Conservation (phyloP, 2,113 vertebrate genomes). For the Pedetes capensis region DNA sequence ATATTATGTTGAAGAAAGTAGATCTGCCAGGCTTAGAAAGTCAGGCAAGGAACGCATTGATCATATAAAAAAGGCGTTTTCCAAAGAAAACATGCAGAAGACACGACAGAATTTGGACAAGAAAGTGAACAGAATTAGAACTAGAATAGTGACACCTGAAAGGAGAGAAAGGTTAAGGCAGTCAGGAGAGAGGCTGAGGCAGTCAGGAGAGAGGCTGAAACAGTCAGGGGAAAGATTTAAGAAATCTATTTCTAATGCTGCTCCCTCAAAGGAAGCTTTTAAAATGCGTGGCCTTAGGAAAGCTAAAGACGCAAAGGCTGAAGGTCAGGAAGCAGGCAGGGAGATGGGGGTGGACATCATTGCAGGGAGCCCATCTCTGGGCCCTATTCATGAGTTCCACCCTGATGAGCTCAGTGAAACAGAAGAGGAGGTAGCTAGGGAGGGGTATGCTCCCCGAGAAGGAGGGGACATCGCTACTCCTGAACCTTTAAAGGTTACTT, state of each 20-base stretch:
- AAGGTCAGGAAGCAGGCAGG: constrained; percentile 89
- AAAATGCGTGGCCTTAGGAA: constrained; percentile 91
- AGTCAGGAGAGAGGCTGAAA: constrained; percentile 90
- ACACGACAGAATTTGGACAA: constrained; percentile 93
- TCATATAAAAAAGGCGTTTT: constrained; percentile 95
- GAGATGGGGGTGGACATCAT: constrained; percentile 75
- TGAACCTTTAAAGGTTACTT: constrained; percentile 79
- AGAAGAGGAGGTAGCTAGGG: constrained; percentile 86
- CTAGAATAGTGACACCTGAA: constrained; percentile 94
- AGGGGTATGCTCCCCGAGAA: constrained; percentile 74
- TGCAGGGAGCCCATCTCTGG: constrained; percentile 78
- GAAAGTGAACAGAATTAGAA: constrained; percentile 92
- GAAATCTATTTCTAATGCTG: constrained; percentile 92
- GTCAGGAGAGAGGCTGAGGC: constrained; percentile 91
- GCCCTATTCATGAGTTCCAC: constrained; percentile 87
- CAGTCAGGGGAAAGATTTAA: constrained; percentile 92
- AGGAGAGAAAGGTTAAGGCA: constrained; percentile 93
- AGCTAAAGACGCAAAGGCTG: constrained; percentile 85
- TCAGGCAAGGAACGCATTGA: constrained; percentile 91
- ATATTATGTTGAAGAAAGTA: constrained; percentile 90
- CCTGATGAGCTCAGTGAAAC: constrained; percentile 88
- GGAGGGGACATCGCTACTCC: constrained; percentile 67
- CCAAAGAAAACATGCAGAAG: constrained; percentile 95
- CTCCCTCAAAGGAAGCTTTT: constrained; percentile 91
- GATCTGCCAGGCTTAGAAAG: constrained; percentile 89